Percentiles rank a stretch among this genome's conserved stretches.
These are phyloP conservation scores for Ostrea edulis DNA, from an alignment of 1,140 invertebrate genomes.

Conservation along the genomic window DNA sequence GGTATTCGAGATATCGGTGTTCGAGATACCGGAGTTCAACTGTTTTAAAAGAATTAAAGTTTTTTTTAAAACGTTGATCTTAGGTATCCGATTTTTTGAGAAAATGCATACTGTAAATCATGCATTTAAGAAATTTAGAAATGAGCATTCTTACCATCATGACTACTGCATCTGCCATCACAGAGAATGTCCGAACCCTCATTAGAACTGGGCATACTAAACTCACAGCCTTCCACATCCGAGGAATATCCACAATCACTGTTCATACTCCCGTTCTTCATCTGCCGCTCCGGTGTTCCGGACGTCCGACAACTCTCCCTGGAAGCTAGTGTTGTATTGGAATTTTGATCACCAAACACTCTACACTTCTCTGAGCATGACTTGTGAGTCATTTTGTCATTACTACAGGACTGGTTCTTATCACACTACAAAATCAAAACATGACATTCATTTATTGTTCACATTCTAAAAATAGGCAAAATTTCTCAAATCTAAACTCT, in stretches of 20 bases:
- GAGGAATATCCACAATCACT: slow-evolving; percentile 76
- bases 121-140: background rate
- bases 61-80: no score
- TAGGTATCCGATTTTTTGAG: no score
- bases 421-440: slow-evolving; percentile 59
- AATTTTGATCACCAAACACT: slow-evolving; percentile 64
- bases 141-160: slow-evolving; percentile 62
- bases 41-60: no score
- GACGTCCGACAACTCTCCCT: slow-evolving; percentile 63
- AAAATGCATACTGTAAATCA: no score
- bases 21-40: no score
- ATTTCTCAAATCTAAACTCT: no score
- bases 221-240: slow-evolving; percentile 76
- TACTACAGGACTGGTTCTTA: slow-evolving; percentile 43
- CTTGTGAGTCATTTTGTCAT: slow-evolving; percentile 36
- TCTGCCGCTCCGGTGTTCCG: slow-evolving; percentile 5
- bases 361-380: slow-evolving; percentile 52
- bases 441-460: background rate
- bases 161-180: slow-evolving; percentile 68
- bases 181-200: slow-evolving; percentile 74
- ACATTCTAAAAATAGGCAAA: background rate
- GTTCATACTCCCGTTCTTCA: slow-evolving; percentile 56
- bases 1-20: no score
- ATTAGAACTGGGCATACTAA: slow-evolving; percentile 75
- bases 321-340: slow-evolving; percentile 65